Conservation (phyloP, 2,797 vertebrate genomes). For the Anguilla marmorata region DNA sequence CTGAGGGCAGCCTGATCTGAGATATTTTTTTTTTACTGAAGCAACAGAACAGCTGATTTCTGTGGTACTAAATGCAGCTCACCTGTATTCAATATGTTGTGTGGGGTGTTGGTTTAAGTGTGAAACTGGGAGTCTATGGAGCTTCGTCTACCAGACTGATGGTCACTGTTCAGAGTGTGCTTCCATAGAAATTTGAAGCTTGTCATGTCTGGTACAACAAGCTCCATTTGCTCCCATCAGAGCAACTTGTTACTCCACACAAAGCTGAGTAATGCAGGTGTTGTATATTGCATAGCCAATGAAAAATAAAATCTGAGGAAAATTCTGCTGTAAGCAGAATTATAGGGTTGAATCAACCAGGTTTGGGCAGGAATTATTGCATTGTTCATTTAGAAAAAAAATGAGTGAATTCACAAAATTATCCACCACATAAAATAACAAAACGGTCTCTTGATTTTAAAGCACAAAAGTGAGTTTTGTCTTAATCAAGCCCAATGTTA, state of each 20-base stretch:
- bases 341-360: slow-evolving; percentile 17
- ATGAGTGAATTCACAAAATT: slow-evolving; percentile 27
- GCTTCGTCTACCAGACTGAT: background rate
- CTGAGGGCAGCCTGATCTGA: background rate
- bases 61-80: slow-evolving; percentile 14
- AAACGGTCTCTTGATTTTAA: slow-evolving; percentile 22
- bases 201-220: background rate
- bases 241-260: background rate
- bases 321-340: slow-evolving; percentile 17
- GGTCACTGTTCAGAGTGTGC: background rate
- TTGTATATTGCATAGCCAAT: slow-evolving; percentile 1
- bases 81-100: background rate
- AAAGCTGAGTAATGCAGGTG: slow-evolving; percentile 14
- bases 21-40: background rate
- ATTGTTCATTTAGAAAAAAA: slow-evolving; percentile 23
- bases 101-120: background rate
- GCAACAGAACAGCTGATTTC: background rate
- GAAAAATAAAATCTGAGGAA: background rate
- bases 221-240: slow-evolving; percentile 7
- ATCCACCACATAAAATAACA: slow-evolving; percentile 24
- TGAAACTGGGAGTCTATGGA: background rate
- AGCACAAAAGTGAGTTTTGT: slow-evolving; percentile 26
- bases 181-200: background rate
- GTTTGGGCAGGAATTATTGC: slow-evolving; percentile 50
- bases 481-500: slow-evolving; percentile 22